Base-by-base conservation (phyloP, 2,888 invertebrate genomes). In the Cheilosia urbana region DNA sequence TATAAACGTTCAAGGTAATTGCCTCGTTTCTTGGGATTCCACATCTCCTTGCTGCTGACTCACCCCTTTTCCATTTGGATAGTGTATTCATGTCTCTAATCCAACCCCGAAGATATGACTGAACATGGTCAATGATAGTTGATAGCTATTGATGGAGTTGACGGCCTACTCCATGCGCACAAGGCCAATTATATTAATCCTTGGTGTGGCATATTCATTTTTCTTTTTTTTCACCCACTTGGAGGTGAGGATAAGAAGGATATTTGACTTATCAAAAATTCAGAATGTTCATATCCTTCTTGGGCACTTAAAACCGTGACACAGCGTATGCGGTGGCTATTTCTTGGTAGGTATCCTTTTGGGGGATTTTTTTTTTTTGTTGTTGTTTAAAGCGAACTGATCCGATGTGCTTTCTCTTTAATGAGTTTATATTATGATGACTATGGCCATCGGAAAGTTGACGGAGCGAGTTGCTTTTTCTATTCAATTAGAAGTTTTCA, bases 171-270 rank as follows among this genome's bases (percentile, higher is more conserved):
- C 13, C 53, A 2, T 9, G 24, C 45, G 49, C 68, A 69, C 83
- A 69, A 72, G 62, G 66, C 60, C 82, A 83, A 83, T 83, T 78
- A 73, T 78, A 75, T 75, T 84, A 84, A 84, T 84, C 73, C 73
- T 73, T 71, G 63, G 69, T 69, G 72, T 42, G 47, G 65, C 53
- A 40, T 57, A 21, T 17, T n/a, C n/a, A n/a, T n/a, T n/a, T n/a
- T n/a, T n/a, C 21, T 6, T 27, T 27, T 30, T 34, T n/a, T 17
- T 24, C 13, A 4, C 0, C 34, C 15, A 13, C 17, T 6, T 11
- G 19, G 62, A 53, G 47, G 58, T 66, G 49, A 60, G 73, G 73
- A 73, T 73, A 69, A 58, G 81, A 69, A 69, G 81, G 76, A 76
- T 65, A 79, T 63, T 68, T 58, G 69, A 69, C 65, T 83, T 78